Evolutionary conservation across 2,113 vertebrate genomes (phyloP).

Genomic region (Chelonoidis abingdonii): DNA sequence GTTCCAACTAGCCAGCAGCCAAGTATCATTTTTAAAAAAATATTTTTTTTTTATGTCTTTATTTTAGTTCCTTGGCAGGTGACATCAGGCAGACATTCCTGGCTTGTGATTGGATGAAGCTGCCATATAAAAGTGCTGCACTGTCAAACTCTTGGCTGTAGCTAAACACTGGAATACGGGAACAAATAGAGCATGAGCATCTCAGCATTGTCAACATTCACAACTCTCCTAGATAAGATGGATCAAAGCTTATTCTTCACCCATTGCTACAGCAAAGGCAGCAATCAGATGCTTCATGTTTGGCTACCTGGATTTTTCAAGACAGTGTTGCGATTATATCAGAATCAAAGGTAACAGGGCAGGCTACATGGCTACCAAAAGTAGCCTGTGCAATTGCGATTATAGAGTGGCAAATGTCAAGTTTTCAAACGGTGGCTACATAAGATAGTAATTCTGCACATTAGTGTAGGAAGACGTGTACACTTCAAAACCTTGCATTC

Average conservation of each 20-base stretch:
- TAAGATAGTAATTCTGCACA: not conserved
- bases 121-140: not conserved
- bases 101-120: rapidly evolving
- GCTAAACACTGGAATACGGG: not conserved
- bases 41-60: not conserved
- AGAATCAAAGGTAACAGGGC: not conserved
- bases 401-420: not conserved
- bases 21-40: not conserved
- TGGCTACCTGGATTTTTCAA: not conserved
- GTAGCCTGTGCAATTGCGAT: not conserved
- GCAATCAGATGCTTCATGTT: not conserved
- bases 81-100: not conserved
- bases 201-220: not conserved
- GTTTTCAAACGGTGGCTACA: not conserved
- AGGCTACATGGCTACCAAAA: not conserved
- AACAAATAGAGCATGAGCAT: not conserved
- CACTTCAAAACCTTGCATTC: not conserved
- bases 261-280: not conserved
- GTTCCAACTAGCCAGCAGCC: not conserved
- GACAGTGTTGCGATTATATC: not conserved
- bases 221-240: not conserved
- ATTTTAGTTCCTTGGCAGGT: not conserved
- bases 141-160: not conserved
- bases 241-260: not conserved
- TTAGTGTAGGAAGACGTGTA: not conserved